These are phyloP conservation scores for Aphelinus atriplicis DNA, from an alignment of 1,140 invertebrate species.

Conservation along the genomic window DNA sequence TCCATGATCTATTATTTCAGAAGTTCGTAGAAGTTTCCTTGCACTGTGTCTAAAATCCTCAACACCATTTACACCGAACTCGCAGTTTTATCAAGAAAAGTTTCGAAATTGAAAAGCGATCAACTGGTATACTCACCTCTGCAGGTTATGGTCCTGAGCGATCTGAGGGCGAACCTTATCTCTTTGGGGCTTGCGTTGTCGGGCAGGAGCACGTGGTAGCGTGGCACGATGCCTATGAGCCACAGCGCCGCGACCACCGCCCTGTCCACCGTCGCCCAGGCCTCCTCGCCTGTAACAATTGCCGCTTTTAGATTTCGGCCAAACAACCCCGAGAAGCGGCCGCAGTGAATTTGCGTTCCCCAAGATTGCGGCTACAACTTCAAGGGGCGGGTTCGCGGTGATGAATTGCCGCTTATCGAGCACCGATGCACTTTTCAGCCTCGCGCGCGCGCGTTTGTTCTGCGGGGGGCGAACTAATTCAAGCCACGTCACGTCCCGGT, in stretches of 20 bases:
- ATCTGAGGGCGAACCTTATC: slow-evolving; percentile 54
- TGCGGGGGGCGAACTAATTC: no score
- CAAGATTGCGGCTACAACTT: background rate
- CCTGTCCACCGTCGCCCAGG: slow-evolving; percentile 59
- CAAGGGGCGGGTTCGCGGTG: background rate
- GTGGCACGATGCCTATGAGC: slow-evolving; percentile 60
- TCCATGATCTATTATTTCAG: no score
- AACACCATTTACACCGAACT: no score
- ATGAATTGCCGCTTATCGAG: no score
- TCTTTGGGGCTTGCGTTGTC: slow-evolving; percentile 50
- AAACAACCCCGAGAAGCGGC: background rate
- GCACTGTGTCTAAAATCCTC: no score
- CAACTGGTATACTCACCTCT: slow-evolving; percentile 51
- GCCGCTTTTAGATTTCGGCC: background rate
- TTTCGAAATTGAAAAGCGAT: no score
- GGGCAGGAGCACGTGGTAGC: slow-evolving; percentile 59
- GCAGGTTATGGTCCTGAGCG: slow-evolving; percentile 55
- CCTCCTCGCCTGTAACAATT: slow-evolving; percentile 59
- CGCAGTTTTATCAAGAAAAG: no score
- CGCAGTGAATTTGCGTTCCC: background rate
- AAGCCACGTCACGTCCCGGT: no score
- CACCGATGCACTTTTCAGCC: no score
- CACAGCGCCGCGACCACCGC: slow-evolving; percentile 56
- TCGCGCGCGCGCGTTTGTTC: no score
- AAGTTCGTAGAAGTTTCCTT: no score